phyloP scores from a whole-genome alignment of 2,797 vertebrate genomes.

The Capromys pilorides region DNA sequence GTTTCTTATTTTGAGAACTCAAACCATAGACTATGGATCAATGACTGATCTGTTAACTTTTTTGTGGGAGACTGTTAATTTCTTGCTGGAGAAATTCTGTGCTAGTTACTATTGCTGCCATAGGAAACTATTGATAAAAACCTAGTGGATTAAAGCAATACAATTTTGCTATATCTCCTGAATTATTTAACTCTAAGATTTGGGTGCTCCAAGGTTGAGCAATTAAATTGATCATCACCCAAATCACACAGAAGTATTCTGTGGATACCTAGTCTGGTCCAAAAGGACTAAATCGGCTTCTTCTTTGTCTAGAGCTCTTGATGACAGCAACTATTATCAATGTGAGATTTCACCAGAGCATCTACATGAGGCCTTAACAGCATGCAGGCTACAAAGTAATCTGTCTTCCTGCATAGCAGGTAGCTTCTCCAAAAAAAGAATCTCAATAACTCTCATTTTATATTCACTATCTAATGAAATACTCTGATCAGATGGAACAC shows the following conservation, averaged over 20 bases:
- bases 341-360: background rate
- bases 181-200: background rate
- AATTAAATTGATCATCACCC: background rate
- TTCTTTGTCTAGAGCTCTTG: background rate
- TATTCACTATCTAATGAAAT: background rate
- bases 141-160: background rate
- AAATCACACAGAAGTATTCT: background rate
- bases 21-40: background rate
- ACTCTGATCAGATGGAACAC: background rate
- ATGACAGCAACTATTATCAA: background rate
- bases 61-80: background rate
- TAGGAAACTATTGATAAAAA: background rate
- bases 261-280: background rate
- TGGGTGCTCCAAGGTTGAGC: background rate
- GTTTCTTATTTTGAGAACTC: background rate
- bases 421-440: background rate
- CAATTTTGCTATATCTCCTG: background rate
- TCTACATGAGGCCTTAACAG: background rate
- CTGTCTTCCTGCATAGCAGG: background rate
- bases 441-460: background rate
- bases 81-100: background rate
- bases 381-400: accelerated
- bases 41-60: background rate
- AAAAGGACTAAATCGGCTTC: background rate
- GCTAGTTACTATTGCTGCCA: background rate